Conservation (phyloP, 2,888 invertebrate species). For the Liposcelis brunnea region DNA sequence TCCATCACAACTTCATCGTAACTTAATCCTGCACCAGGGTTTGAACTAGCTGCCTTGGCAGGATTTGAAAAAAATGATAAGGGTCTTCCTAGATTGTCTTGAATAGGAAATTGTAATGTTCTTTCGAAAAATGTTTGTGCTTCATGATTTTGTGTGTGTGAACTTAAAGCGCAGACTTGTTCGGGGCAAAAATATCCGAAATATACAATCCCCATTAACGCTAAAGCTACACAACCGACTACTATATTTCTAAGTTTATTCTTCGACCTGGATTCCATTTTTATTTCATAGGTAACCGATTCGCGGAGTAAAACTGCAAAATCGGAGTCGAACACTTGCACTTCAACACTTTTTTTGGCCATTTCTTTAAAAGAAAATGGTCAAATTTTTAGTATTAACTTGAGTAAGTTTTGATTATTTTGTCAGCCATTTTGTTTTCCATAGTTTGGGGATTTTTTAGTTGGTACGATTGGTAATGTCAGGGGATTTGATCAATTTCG, state of each 20-base stretch:
- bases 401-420: neutral
- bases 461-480: no score
- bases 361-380: conserved; percentile 14
- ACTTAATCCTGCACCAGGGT: conserved; percentile 49
- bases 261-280: conserved; percentile 67
- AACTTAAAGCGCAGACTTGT: conserved; percentile 39
- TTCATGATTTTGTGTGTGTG: conserved; percentile 16
- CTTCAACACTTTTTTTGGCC: conserved; percentile 52
- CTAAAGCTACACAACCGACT: conserved; percentile 63
- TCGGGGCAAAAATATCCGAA: conserved; percentile 83
- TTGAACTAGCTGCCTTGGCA: conserved; percentile 19
- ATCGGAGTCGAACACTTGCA: conserved; percentile 65
- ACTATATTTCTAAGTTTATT: conserved; percentile 52
- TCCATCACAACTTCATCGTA: conserved; percentile 77
- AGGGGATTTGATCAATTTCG: no score
- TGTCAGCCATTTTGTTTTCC: conserved; percentile 6
- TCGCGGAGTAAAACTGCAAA: conserved; percentile 59
- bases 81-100: conserved; percentile 35
- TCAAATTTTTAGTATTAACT: conserved; percentile 1
- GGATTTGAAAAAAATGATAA: conserved; percentile 23
- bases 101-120: conserved; percentile 21
- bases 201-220: conserved; percentile 71
- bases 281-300: conserved; percentile 56
- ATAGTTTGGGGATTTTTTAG: no score
- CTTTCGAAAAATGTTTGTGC: conserved; percentile 20